Conservation (phyloP, 1,140 invertebrate genomes). For the Ceratitis capitata region DNA sequence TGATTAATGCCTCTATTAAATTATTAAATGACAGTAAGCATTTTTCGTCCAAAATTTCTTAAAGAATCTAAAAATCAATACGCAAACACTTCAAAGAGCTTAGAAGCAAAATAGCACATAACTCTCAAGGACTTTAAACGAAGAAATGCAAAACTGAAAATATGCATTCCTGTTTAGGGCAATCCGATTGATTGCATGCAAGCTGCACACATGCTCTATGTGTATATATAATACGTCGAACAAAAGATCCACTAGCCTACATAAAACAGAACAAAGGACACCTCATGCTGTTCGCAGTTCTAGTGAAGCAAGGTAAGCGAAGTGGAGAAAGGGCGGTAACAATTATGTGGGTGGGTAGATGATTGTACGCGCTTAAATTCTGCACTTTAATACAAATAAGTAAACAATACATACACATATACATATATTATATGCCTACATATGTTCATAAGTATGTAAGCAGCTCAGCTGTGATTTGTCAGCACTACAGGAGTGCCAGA, state of each 20-base stretch:
- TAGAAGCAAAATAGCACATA: neutral
- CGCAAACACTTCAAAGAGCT: neutral
- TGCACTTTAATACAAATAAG: neutral
- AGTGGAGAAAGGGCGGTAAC: neutral
- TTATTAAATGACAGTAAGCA: neutral
- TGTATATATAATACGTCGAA: neutral
- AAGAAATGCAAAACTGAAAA: neutral
- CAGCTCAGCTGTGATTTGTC: constrained; percentile 14
- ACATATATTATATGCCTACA: too few species aligned
- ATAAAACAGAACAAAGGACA: neutral
- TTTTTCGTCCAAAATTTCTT: neutral
- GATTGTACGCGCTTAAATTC: neutral
- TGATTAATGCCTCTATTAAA: neutral
- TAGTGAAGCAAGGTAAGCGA: neutral
- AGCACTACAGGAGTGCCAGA: constrained; percentile 22
- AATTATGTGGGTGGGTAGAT: neutral
- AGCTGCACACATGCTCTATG: neutral
- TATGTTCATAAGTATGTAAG: neutral
- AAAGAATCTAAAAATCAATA: neutral
- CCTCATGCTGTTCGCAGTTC: neutral
- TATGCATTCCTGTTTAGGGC: neutral
- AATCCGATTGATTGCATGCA: neutral
- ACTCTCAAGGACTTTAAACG: neutral
- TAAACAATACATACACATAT: neutral
- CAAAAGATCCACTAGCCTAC: neutral